phyloP scores from a whole-genome alignment of 2,797 vertebrate species.

The Onychomys leucogaster region DNA sequence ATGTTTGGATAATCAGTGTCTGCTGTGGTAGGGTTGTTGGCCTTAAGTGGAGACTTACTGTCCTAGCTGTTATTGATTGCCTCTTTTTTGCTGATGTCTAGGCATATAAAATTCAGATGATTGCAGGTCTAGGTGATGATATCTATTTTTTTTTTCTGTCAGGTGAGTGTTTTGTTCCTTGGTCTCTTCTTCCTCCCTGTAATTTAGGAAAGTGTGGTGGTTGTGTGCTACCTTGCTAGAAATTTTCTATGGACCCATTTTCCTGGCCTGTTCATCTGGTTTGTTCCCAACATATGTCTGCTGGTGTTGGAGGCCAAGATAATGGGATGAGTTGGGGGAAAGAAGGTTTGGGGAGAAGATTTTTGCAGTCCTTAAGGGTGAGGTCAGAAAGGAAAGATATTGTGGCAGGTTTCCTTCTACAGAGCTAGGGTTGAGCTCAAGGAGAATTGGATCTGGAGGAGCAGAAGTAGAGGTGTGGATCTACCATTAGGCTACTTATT shows the following conservation, averaged over 20 bases:
- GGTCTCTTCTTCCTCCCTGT: not conserved
- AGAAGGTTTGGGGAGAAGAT: not conserved
- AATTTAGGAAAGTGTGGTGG: not conserved
- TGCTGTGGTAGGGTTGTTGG: not conserved
- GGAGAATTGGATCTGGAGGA: not conserved
- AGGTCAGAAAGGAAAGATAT: not conserved
- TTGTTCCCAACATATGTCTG: not conserved
- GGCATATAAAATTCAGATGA: not conserved
- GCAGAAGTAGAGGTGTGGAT: not conserved
- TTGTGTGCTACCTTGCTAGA: not conserved
- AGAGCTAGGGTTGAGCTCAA: not conserved
- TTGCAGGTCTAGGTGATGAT: not conserved
- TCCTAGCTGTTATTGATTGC: not conserved
- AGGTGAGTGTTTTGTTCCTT: no score
- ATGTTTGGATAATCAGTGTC: not conserved
- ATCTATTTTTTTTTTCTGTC: not conserved
- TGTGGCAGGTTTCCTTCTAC: not conserved
- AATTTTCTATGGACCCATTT: not conserved
- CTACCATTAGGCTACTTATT: not conserved
- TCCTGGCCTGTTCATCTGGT: not conserved
- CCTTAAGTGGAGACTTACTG: not conserved
- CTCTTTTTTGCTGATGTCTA: not conserved
- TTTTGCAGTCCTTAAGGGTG: not conserved
- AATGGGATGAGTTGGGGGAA: not conserved
- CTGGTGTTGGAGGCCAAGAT: not conserved